These are phyloP conservation scores for Marasmarcha lunaedactyla DNA, from an alignment of 2,888 invertebrate genomes.

Conservation along the genomic window DNA sequence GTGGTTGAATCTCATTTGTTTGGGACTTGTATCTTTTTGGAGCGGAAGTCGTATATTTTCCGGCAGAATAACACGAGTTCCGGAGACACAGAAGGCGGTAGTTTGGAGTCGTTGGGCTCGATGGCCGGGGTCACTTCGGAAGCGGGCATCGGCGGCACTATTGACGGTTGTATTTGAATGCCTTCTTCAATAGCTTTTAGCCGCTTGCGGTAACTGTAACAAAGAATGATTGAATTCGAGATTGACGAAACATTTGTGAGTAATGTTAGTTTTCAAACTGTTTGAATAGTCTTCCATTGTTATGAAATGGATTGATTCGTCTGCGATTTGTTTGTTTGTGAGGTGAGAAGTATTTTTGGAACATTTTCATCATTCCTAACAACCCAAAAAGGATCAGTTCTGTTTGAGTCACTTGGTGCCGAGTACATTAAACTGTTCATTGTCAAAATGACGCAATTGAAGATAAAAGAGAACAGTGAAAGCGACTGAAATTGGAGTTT, in stretches of 20 bases:
- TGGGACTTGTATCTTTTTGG: slow-evolving; percentile 76
- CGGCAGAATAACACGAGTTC: slow-evolving; percentile 96
- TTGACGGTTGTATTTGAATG: slow-evolving; percentile 74
- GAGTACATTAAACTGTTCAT: too few species aligned
- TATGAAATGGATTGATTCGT: too few species aligned
- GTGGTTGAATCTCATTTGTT: slow-evolving; percentile 40
- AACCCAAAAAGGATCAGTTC: too few species aligned
- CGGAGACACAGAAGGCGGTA: slow-evolving; percentile 72
- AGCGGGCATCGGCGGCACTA: slow-evolving; percentile 78
- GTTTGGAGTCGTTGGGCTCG: slow-evolving; percentile 71
- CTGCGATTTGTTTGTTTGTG: too few species aligned
- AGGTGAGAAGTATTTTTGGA: too few species aligned
- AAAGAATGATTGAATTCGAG: not conserved
- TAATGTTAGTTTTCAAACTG: not conserved
- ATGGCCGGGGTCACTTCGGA: slow-evolving; percentile 64
- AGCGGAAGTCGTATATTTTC: slow-evolving; percentile 92
- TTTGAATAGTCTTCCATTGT: too few species aligned
- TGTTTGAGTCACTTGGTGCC: too few species aligned
- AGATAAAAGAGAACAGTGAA: too few species aligned
- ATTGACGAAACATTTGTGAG: not conserved
- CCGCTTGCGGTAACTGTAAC: slow-evolving; percentile 83
- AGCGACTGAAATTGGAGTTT: too few species aligned
- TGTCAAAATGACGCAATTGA: too few species aligned
- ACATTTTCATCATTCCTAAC: too few species aligned
- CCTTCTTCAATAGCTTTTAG: slow-evolving; percentile 84